Percentiles rank a stretch among this genome's conserved stretches.
Evolutionary conservation across 2,113 vertebrate genomes (phyloP).

Genomic region (Drymodes brunneopygia): DNA sequence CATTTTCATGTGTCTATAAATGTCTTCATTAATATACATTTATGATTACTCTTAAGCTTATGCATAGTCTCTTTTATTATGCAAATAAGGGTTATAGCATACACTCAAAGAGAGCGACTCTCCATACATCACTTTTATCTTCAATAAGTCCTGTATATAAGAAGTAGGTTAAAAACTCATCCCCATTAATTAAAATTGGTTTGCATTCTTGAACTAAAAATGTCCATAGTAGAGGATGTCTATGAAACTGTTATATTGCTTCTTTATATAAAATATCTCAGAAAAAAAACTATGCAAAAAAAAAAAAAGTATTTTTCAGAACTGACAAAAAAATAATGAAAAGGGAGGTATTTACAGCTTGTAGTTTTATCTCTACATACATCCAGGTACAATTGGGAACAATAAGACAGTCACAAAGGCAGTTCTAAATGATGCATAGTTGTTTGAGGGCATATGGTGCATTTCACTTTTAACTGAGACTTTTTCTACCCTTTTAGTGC

Average conservation of each 20-base stretch:
- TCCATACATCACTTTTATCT: constrained; percentile 49
- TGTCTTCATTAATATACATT: constrained; percentile 44
- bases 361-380: background rate
- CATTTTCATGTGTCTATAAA: constrained; percentile 48
- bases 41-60: constrained; percentile 47
- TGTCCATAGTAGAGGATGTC: background rate
- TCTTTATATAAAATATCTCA: background rate
- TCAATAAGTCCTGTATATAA: constrained; percentile 44
- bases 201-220: constrained; percentile 33
- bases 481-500: constrained; percentile 33
- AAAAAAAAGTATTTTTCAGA: background rate
- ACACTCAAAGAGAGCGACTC: background rate
- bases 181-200: constrained; percentile 46
- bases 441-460: constrained; percentile 12
- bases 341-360: background rate
- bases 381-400: background rate
- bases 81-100: constrained; percentile 17
- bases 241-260: background rate
- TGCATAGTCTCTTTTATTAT: constrained; percentile 40
- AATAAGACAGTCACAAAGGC: constrained; percentile 3
- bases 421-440: background rate
- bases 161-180: constrained; percentile 41
- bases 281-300: background rate
- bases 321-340: constrained; percentile 11
- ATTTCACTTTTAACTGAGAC: constrained; percentile 40